A percentile compares a stretch with the other conserved stretches of the same genome.
Conservation (phyloP, 2,888 invertebrate genomes). For the Tineola bisselliella region DNA sequence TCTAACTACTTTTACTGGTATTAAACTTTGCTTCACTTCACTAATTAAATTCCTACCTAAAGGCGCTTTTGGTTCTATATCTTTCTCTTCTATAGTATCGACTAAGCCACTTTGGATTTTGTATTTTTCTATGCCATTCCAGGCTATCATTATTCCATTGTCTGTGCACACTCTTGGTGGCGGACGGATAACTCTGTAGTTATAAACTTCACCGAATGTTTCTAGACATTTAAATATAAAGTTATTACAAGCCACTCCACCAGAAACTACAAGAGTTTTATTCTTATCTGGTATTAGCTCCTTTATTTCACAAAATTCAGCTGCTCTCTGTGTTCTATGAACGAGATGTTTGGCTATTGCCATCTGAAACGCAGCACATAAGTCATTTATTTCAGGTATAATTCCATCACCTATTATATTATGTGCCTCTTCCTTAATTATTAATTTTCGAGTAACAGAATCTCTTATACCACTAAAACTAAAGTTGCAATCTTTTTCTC, state of each 20-base stretch:
- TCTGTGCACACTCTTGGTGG: constrained; percentile 91
- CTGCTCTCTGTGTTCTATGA: constrained; percentile 83
- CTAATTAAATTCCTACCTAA: constrained; percentile 70
- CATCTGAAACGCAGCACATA: constrained; percentile 88
- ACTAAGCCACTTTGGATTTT: constrained; percentile 43
- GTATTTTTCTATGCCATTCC: constrained; percentile 93
- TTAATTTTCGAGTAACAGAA: constrained; percentile 62
- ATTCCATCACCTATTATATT: constrained; percentile 71
- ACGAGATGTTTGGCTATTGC: constrained; percentile 81
- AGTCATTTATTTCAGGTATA: constrained; percentile 78
- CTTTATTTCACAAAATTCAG: constrained; percentile 74
- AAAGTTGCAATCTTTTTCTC: constrained; percentile 84
- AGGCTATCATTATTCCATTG: constrained; percentile 99
- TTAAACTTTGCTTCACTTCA: constrained; percentile 64
- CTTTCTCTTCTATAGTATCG: constrained; percentile 67
- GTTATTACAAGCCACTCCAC: constrained; percentile 95
- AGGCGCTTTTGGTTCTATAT: constrained; percentile 68
- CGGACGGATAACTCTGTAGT: constrained; percentile 77
- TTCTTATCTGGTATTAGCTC: constrained; percentile 68
- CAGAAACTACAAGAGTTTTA: constrained; percentile 82
- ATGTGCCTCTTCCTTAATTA: constrained; percentile 68
- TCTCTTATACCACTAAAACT: constrained; percentile 88
- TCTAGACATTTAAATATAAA: constrained; percentile 77
- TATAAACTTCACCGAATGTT: constrained; percentile 72
- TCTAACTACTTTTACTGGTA: constrained; percentile 48